Percentiles rank a stretch among this genome's conserved stretches.
Evolutionary conservation across 2,113 vertebrate species (phyloP).

Genomic region (Sander lucioperca): DNA sequence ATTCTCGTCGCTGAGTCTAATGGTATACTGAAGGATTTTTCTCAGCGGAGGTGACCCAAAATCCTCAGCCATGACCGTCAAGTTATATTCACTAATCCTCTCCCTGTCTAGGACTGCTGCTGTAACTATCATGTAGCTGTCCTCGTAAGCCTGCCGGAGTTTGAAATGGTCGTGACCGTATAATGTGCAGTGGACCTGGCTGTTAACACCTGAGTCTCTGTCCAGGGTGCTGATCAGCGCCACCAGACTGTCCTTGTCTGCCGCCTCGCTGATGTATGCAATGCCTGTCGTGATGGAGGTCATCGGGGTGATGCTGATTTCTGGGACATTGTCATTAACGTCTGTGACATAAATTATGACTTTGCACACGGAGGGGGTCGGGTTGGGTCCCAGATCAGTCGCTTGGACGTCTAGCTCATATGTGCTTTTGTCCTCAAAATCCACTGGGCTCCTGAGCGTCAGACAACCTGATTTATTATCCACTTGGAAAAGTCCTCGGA

Average conservation of each 20-base stretch:
- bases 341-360: conserved; percentile 92
- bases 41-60: conserved; percentile 90
- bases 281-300: conserved; percentile 82
- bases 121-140: conserved; percentile 95
- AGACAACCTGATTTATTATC: conserved; percentile 90
- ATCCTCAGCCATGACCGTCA: conserved; percentile 94
- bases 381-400: conserved; percentile 90
- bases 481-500: conserved; percentile 91
- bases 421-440: conserved; percentile 92
- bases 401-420: conserved; percentile 94
- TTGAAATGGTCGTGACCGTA: conserved; percentile 93
- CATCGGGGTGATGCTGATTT: conserved; percentile 93
- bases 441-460: conserved; percentile 87
- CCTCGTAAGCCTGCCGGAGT: conserved; percentile 92
- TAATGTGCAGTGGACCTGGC: conserved; percentile 92
- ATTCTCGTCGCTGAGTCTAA: conserved; percentile 91
- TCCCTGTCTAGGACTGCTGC: conserved; percentile 89
- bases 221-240: conserved; percentile 95
- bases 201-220: conserved; percentile 91
- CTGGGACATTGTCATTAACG: conserved; percentile 94
- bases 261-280: conserved; percentile 86
- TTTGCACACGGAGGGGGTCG: conserved; percentile 90
- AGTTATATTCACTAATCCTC: conserved; percentile 91
- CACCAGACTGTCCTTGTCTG: conserved; percentile 92
- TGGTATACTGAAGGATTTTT: conserved; percentile 88